Base-by-base conservation (phyloP, 2,113 vertebrate species). In the Neotragus pygmaeus region DNA sequence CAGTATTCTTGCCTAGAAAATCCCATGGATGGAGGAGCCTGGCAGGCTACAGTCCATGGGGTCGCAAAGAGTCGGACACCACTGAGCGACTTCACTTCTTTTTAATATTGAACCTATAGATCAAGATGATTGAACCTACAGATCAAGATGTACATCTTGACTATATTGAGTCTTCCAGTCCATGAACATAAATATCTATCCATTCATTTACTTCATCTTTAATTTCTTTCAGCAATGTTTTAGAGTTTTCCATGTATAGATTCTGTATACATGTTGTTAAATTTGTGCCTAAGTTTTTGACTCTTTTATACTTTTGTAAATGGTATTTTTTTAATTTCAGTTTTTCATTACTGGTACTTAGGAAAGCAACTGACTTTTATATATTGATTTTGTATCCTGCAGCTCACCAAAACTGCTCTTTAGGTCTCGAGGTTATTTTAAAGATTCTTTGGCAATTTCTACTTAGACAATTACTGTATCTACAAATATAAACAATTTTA, bases 51-150 rank as follows among this genome's bases (percentile, higher is more conserved):
- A n/a, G 15, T 64, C 33, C 62, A 19, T 9, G 62, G 62, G 15
- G 62, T 64, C 0, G 0, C 15, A n/a, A n/a, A 64, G 33, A 64
- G 62, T 17, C 0, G 0, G 62, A n/a, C 62, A 64, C 0, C 0
- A n/a, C 62, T 64, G 30, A 64, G 33, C 0, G 7, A n/a, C 16
- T n/a, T n/a, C 33, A n/a, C 7, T 64, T 64, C 15, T 64, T 64
- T n/a, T n/a, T 64, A n/a, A 4, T n/a, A 64, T n/a, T 94, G 7
- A 89, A 81, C 89, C 45, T 78, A 51, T 7, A 89, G n/a, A 70
- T 57, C 43, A 82, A 80, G 11, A 47, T 85, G 30, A 58, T 58
- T 94, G 6, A 88, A 80, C 85, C 49, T 77, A 49, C 5, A 89
- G 43, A 70, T 64, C 45, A 82, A 80, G 4, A 43, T 86, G 33